These are phyloP conservation scores for Porites rus DNA, from an alignment of 92 coral and sea anemone genomes.

Conservation along the genomic window DNA sequence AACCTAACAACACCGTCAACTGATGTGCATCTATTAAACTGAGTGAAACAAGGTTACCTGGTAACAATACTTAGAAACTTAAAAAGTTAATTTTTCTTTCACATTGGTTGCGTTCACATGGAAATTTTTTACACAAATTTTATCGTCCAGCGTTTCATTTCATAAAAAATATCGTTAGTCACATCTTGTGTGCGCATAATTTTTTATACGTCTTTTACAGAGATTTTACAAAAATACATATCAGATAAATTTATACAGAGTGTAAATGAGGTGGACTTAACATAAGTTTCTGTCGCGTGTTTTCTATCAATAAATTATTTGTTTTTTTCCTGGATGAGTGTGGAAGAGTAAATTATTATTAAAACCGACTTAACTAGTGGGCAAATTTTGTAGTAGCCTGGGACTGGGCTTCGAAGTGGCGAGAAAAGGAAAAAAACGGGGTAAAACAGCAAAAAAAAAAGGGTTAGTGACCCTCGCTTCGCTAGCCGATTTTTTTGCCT, in stretches of 20 bases:
- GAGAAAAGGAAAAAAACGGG: too few relatives aligned
- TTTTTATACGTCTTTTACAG: neutral
- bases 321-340: neutral
- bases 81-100: neutral
- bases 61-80: too few relatives aligned
- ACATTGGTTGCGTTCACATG: neutral
- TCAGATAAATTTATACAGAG: conserved; percentile 11
- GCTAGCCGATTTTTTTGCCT: too few relatives aligned
- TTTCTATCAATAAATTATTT: conserved; percentile 21
- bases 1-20: too few relatives aligned
- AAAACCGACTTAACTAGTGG: too few relatives aligned
- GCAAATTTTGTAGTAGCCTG: too few relatives aligned
- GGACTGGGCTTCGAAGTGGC: too few relatives aligned
- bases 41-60: too few relatives aligned
- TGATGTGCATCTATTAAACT: too few relatives aligned
- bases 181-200: neutral
- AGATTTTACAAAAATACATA: neutral
- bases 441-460: too few relatives aligned
- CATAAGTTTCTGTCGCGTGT: neutral
- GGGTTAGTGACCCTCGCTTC: too few relatives aligned
- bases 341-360: too few relatives aligned
- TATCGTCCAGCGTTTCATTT: neutral
- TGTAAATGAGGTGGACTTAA: neutral
- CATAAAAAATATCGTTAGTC: neutral
- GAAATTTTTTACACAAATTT: neutral